Conservation (phyloP, 2,888 invertebrate species). For the Thera obeliscata region DNA sequence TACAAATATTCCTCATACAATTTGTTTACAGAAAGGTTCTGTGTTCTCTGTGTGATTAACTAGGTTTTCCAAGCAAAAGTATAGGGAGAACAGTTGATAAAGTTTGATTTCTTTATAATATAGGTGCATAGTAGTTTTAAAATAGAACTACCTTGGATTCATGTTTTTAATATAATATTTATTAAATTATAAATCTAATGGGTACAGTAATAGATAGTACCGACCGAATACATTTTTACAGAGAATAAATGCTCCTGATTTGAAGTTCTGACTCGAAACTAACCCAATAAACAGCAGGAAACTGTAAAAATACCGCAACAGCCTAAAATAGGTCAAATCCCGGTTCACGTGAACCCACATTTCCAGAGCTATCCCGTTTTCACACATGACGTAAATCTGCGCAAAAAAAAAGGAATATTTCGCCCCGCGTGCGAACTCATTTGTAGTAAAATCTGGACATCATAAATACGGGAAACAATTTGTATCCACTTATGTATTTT, state of each 20-base stretch:
- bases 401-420: constrained; percentile 58
- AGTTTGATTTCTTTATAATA: too few species aligned
- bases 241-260: neutral
- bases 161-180: too few species aligned
- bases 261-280: constrained; percentile 1
- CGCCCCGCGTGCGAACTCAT: constrained; percentile 40
- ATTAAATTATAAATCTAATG: too few species aligned
- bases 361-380: constrained; percentile 57
- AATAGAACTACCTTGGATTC: too few species aligned
- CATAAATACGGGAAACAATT: neutral
- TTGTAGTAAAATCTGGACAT: neutral
- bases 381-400: constrained; percentile 61
- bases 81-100: too few species aligned
- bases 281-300: constrained; percentile 3
- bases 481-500: neutral
- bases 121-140: too few species aligned
- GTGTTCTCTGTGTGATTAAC: too few species aligned
- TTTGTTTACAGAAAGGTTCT: too few species aligned
- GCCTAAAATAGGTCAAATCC: constrained; percentile 78
- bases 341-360: constrained; percentile 66
- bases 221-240: too few species aligned
- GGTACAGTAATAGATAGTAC: too few species aligned
- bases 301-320: constrained; percentile 51
- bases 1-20: too few species aligned
- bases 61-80: too few species aligned